Conservation (phyloP, 2,797 vertebrate species). For the Pseudomugil gertrudae region DNA sequence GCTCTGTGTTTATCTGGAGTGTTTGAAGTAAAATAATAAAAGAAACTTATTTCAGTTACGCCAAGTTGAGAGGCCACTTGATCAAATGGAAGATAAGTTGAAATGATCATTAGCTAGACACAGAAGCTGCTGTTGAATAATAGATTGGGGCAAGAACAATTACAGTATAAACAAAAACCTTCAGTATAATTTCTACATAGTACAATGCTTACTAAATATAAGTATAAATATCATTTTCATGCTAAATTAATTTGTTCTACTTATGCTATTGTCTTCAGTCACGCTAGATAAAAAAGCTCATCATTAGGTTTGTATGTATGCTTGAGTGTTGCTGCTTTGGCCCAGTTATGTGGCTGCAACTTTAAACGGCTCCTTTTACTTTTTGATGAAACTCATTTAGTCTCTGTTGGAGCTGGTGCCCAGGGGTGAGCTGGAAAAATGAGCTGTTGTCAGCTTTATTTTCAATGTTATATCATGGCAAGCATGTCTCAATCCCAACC, state of each 20-base stretch:
- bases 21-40: background rate
- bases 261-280: conserved; percentile 45
- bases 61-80: background rate
- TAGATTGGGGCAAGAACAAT: background rate
- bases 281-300: conserved; percentile 46
- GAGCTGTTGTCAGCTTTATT: conserved; percentile 69
- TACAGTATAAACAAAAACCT: background rate
- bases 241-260: conserved; percentile 43
- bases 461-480: conserved; percentile 70
- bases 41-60: conserved; percentile 24
- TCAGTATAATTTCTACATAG: too few species aligned
- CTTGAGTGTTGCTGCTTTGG: conserved; percentile 48
- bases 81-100: background rate
- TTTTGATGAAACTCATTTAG: conserved; percentile 76
- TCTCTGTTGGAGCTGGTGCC: conserved; percentile 60
- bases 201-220: conserved; percentile 5
- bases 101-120: conserved; percentile 1
- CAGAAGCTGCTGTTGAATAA: background rate
- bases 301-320: conserved; percentile 62
- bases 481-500: conserved; percentile 41
- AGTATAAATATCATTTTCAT: conserved; percentile 43
- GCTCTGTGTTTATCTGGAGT: background rate
- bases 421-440: conserved; percentile 61
- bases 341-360: conserved; percentile 58
- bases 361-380: conserved; percentile 65